Evolutionary conservation across 2,888 invertebrate species (phyloP).

Genomic region (Tenthredo amoena): DNA sequence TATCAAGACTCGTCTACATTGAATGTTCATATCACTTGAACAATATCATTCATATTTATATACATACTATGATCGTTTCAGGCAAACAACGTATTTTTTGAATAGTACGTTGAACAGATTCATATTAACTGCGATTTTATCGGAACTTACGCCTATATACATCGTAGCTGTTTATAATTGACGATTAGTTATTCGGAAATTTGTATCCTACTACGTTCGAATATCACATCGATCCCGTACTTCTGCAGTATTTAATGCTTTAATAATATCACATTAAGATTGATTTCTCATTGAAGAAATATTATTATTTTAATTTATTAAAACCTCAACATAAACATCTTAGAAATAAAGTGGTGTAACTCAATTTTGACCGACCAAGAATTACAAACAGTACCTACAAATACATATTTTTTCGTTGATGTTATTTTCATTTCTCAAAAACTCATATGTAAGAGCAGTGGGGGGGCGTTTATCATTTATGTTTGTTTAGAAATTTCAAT

Average conservation of each 20-base stretch:
- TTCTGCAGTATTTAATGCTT: not conserved
- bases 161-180: not conserved
- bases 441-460: not conserved
- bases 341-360: not conserved
- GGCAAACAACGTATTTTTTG: conserved; percentile 17
- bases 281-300: not conserved
- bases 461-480: not conserved
- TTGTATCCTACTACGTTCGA: not conserved
- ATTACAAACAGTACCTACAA: not conserved
- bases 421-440: not conserved
- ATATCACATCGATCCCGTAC: not conserved
- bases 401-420: not conserved
- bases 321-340: not conserved
- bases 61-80: conserved; percentile 18
- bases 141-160: not conserved
- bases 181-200: not conserved
- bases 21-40: not conserved
- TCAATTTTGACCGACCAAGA: not conserved
- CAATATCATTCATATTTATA: not conserved
- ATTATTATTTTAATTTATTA: not conserved
- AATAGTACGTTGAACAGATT: not conserved
- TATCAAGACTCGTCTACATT: not conserved
- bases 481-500: not conserved
- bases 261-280: not conserved
- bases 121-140: not conserved